Percentiles rank a stretch among this genome's conserved stretches.
phyloP scores from a whole-genome alignment of 2,797 vertebrate genomes.

The Oceanodroma leucorhoa region DNA sequence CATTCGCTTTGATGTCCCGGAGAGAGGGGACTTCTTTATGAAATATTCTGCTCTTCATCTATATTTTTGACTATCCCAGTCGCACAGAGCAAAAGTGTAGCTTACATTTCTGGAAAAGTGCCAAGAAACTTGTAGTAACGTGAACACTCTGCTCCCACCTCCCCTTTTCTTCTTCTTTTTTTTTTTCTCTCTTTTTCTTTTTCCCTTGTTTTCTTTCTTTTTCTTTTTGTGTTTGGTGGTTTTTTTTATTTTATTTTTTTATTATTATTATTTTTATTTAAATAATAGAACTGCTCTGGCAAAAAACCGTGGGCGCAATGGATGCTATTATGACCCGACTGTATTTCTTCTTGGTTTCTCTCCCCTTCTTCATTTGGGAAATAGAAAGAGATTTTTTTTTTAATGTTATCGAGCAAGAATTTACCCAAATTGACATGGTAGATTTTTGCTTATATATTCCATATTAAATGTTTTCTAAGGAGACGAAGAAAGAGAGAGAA shows the following conservation, averaged over 20 bases:
- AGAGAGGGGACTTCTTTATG: not conserved
- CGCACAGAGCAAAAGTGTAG: not conserved
- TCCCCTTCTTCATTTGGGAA: not conserved
- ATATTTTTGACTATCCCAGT: not conserved
- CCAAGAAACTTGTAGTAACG: constrained; percentile 54
- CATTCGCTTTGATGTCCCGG: constrained; percentile 39
- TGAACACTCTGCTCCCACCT: not conserved
- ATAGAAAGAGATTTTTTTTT: not conserved
- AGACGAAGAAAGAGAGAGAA: not conserved
- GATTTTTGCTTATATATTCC: not conserved
- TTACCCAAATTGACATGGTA: not conserved
- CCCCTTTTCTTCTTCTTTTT: not conserved
- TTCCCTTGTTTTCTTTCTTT: rapidly evolving
- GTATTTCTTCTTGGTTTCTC: not conserved
- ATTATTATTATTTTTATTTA: too few relatives aligned
- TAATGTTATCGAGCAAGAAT: not conserved
- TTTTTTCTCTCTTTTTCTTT: rapidly evolving
- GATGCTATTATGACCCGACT: not conserved
- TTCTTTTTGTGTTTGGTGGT: too few relatives aligned
- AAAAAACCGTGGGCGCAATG: rapidly evolving
- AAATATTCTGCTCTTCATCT: not conserved
- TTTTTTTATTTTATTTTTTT: too few relatives aligned
- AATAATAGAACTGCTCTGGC: not conserved
- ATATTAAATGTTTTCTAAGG: not conserved
- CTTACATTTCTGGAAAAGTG: constrained; percentile 49